A percentile compares a stretch with the other conserved stretches of the same genome.
phyloP scores from a whole-genome alignment of 1,140 invertebrate genomes.

The Mizuhopecten yessoensis region DNA sequence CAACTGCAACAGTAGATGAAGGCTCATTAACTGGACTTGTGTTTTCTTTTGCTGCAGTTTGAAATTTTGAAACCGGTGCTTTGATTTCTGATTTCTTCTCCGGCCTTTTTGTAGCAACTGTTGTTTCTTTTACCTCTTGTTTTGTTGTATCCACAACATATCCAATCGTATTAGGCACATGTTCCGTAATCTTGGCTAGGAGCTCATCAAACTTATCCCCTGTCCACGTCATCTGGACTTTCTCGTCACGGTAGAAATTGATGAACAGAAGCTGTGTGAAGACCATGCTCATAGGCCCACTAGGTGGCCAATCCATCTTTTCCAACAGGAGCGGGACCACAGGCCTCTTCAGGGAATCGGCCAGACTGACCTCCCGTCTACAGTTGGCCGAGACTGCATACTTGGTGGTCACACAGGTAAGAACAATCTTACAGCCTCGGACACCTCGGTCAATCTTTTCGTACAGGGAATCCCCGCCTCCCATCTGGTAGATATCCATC shows the following conservation, averaged over 20 bases:
- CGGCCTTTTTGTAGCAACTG: too few species aligned
- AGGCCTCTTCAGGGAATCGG: constrained; percentile 78
- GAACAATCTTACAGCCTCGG: constrained; percentile 73
- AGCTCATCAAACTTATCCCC: constrained; percentile 71
- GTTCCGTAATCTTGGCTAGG: constrained; percentile 60
- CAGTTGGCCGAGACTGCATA: constrained; percentile 81
- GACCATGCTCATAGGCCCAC: constrained; percentile 80
- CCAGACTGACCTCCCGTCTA: constrained; percentile 77
- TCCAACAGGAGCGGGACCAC: constrained; percentile 79
- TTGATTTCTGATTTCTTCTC: constrained; percentile 4
- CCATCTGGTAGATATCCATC: constrained; percentile 82
- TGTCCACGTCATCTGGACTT: constrained; percentile 68
- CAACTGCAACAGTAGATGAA: too few species aligned
- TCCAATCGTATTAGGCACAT: constrained; percentile 49
- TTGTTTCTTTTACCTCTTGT: neutral
- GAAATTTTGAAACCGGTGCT: too few species aligned
- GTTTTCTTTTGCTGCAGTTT: too few species aligned
- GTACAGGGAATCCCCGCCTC: constrained; percentile 81
- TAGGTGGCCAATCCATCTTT: constrained; percentile 77
- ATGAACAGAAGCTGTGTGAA: constrained; percentile 78
- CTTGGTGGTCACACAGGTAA: constrained; percentile 79
- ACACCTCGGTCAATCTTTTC: constrained; percentile 81
- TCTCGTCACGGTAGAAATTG: constrained; percentile 67
- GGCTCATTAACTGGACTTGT: too few species aligned
- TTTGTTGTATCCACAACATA: neutral